These are phyloP conservation scores for Oscheius onirici DNA, from an alignment of 2,888 invertebrate genomes.

Conservation along the genomic window DNA sequence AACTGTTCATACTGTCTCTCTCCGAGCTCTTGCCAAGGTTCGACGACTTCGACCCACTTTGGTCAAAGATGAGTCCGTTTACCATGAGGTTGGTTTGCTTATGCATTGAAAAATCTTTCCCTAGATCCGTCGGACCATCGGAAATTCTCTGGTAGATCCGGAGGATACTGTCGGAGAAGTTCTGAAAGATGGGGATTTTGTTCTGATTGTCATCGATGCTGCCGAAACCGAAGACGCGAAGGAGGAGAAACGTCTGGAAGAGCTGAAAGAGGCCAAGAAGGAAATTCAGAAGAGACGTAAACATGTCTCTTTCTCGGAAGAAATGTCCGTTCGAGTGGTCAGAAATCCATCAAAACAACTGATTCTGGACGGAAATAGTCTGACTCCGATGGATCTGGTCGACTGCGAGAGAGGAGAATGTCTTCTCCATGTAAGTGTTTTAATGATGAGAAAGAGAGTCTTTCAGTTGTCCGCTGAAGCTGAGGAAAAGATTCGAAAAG, in stretches of 20 bases:
- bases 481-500: conserved; percentile 75
- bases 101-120: not conserved
- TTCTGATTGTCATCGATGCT: conserved; percentile 73
- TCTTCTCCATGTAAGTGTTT: conserved; percentile 75
- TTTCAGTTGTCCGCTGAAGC: conserved; percentile 76
- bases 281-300: conserved; percentile 31
- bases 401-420: conserved; percentile 76
- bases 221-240: conserved; percentile 53
- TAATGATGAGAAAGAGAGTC: not conserved
- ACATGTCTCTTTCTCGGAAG: conserved; percentile 17
- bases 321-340: conserved; percentile 9
- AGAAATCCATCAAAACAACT: conserved; percentile 72
- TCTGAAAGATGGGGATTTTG: conserved; percentile 78
- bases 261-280: conserved; percentile 33
- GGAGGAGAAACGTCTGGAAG: conserved; percentile 44
- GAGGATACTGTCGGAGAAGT: conserved; percentile 76
- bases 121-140: conserved; percentile 76
- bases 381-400: conserved; percentile 77
- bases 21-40: conserved; percentile 47
- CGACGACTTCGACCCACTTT: conserved; percentile 46
- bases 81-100: conserved; percentile 30
- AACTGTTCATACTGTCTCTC: conserved; percentile 48
- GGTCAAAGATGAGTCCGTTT: conserved; percentile 16
- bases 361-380: conserved; percentile 75
- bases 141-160: conserved; percentile 77